Conservation (phyloP, 1,140 invertebrate genomes). For the Meloidogyne chitwoodi region DNA sequence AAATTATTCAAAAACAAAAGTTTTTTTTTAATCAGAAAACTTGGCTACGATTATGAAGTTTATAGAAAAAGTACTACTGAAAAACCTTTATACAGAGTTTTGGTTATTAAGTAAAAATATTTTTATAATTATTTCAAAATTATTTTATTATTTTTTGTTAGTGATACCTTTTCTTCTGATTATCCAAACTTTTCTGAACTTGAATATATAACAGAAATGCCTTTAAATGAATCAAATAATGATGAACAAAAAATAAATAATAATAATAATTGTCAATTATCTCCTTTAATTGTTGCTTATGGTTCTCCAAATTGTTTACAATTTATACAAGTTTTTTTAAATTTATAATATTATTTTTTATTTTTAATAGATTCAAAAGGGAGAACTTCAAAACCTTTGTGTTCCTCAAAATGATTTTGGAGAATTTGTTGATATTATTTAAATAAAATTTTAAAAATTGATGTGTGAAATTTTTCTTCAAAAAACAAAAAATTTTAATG, state of each 20-base stretch:
- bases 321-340: constrained; percentile 1
- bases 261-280: background rate
- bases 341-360: background rate
- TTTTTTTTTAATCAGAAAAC: background rate
- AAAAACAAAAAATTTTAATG: no score
- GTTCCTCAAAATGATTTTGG: background rate
- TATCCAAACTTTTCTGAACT: constrained; percentile 3
- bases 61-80: background rate
- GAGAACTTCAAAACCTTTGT: background rate
- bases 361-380: background rate
- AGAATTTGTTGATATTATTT: background rate
- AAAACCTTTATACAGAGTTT: background rate
- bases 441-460: background rate
- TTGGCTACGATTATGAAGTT: constrained; percentile 1
- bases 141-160: background rate
- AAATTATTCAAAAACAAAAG: background rate
- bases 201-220: background rate
- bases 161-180: background rate
- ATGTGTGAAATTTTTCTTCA: no score
- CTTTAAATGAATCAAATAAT: background rate
- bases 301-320: constrained; percentile 7
- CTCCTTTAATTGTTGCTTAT: constrained; percentile 1
- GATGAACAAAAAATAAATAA: background rate
- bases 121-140: background rate
- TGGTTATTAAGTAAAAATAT: constrained; percentile 1